These are phyloP conservation scores for Dilophus febrilis DNA, from an alignment of 2,888 invertebrate species.

Conservation along the genomic window DNA sequence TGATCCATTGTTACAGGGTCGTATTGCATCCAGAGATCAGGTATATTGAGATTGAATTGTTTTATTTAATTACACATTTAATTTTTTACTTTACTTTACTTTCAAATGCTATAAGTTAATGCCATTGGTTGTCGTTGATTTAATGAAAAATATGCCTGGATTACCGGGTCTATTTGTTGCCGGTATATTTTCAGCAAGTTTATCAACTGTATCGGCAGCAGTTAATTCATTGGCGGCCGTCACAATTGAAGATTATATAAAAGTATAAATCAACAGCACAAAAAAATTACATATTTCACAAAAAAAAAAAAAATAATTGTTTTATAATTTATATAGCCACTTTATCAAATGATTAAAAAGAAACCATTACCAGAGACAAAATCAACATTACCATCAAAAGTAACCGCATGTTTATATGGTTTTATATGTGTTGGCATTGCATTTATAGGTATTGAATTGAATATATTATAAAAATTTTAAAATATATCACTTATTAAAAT, in stretches of 20 bases:
- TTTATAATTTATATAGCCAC: slow-evolving; percentile 20
- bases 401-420: slow-evolving; percentile 57
- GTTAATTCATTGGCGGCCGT: slow-evolving; percentile 83
- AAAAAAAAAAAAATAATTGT: too few species aligned
- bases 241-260: slow-evolving; percentile 72
- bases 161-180: slow-evolving; percentile 80
- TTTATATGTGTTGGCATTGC: slow-evolving; percentile 61
- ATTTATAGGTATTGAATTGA: slow-evolving; percentile 45
- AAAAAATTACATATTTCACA: too few species aligned
- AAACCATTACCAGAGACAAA: slow-evolving; percentile 25
- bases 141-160: slow-evolving; percentile 55
- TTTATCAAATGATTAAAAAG: slow-evolving; percentile 23
- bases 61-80: neutral
- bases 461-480: neutral
- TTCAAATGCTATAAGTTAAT: slow-evolving; percentile 40
- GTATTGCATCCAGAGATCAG: slow-evolving; percentile 54
- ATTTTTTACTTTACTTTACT: slow-evolving; percentile 8
- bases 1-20: slow-evolving; percentile 50
- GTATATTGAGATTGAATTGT: too few species aligned
- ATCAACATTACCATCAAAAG: slow-evolving; percentile 40
- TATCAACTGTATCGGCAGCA: slow-evolving; percentile 83
- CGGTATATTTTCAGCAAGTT: slow-evolving; percentile 77
- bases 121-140: slow-evolving; percentile 62
- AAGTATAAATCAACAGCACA: slow-evolving; percentile 19
- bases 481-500: neutral